Evolutionary conservation across 2,797 vertebrate species (phyloP).

Genomic region (Tachyglossus aculeatus): DNA sequence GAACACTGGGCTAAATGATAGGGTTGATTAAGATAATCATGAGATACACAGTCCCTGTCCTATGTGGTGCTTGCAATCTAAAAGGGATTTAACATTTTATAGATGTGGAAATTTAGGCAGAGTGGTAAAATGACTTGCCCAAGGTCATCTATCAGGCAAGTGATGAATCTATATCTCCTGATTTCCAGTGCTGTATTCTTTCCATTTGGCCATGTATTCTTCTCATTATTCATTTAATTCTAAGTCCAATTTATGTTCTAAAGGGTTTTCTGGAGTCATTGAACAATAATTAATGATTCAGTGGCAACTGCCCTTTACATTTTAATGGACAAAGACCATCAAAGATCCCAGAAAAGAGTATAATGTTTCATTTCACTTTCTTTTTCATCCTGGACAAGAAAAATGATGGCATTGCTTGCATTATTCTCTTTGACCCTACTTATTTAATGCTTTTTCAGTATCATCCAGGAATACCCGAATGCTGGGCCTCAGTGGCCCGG

Average conservation of each 20-base stretch:
- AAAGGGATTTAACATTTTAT: no score
- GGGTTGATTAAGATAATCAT: no score
- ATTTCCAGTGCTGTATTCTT: no score
- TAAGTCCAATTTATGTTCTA: not conserved
- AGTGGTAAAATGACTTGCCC: no score
- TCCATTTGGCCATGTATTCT: no score
- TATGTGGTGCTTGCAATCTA: no score
- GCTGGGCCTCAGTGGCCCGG: conserved; percentile 91
- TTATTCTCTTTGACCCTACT: not conserved
- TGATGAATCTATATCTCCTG: no score
- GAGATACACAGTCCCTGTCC: no score
- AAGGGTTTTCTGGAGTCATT: not conserved
- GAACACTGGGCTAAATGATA: no score
- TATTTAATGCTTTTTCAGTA: conserved; percentile 71
- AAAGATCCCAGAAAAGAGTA: conserved; percentile 6
- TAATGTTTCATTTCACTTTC: not conserved
- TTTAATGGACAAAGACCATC: conserved; percentile 1
- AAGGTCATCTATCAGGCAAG: no score
- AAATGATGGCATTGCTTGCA: fast-evolving
- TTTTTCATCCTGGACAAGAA: not conserved
- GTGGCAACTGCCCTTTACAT: not conserved
- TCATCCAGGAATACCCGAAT: conserved; percentile 87
- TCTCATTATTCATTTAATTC: conserved; percentile 1
- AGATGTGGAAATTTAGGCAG: no score
- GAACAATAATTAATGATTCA: not conserved